Evolutionary conservation across 1,140 invertebrate genomes (phyloP), one percentile per base, ranked within the genome.

Genomic region (Schlechtendalia chinensis): DNA sequence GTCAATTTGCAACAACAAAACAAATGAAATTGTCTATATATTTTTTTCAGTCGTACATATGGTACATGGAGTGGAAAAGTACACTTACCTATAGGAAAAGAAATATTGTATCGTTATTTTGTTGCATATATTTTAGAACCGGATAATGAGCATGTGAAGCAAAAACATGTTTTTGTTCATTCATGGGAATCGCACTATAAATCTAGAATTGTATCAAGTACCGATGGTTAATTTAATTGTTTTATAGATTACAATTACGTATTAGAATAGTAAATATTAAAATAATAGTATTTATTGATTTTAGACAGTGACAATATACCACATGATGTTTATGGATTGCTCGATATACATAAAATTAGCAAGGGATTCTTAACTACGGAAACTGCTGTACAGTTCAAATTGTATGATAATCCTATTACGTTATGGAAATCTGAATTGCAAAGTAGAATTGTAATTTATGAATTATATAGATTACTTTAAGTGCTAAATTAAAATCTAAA

Each of bases 341-440:
- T 90, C 84, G 88, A 89, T 24, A 86, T 87, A 56, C 86, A 87
- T 45, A 90, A 89, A 82, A 87, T 95, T 16, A 91, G 93, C 83
- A 89, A 89, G 72, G 96, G 96, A 0, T 98, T 96, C 96, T 86
- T 98, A 1, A 96, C 92, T 32, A 89, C 91, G 81, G 94, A 97
- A 85, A 92, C 91, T 47, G 88, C 95, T 71, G 89, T 97, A 67
- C 95, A 97, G 85, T 90, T 98, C 65, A 94, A 96, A 85, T 88
- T 97, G 83, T 91, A 91, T 83, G 91, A 93, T 83, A 92, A 92
- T 84, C 93, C 96, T 2, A 90, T 97, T 81, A 91, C 91, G 81
- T 89, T 96, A 81, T 92, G 90, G 90, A 95, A 94, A 84, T 90
- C 91, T 83, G 91, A 90, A 83, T 91, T 94, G 85, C 88, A 91